These are phyloP conservation scores for Myotis yumanensis DNA, from an alignment of 2,113 vertebrate species.

Conservation along the genomic window DNA sequence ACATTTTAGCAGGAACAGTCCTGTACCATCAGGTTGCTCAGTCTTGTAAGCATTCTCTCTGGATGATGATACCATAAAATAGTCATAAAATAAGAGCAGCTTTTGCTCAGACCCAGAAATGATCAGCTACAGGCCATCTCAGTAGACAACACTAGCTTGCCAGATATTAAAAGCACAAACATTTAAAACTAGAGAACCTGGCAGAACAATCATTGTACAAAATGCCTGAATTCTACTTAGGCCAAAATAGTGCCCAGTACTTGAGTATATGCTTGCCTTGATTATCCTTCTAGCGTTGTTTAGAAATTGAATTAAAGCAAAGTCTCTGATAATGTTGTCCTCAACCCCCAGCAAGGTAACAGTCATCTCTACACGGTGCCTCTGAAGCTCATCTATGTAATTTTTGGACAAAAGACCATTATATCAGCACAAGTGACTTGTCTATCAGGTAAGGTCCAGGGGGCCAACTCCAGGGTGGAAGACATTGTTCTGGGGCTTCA, in stretches of 20 bases:
- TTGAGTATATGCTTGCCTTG: not conserved
- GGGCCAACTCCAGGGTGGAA: not conserved
- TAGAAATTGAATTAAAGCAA: slow-evolving; percentile 1
- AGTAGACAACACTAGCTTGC: not conserved
- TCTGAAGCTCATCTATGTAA: slow-evolving; percentile 63
- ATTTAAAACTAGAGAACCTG: not conserved
- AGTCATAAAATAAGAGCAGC: not conserved
- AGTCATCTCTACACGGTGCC: slow-evolving; percentile 70
- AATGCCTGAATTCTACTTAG: not conserved
- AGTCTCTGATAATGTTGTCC: not conserved
- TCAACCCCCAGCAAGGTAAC: slow-evolving; percentile 64
- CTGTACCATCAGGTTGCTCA: not conserved
- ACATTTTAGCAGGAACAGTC: not conserved
- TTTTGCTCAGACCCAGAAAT: not conserved
- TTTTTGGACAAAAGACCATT: not conserved
- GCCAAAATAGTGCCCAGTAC: not conserved
- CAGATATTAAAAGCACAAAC: not conserved
- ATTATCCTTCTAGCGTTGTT: not conserved
- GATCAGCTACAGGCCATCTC: not conserved
- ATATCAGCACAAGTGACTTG: slow-evolving; percentile 80
- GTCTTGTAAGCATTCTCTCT: not conserved
- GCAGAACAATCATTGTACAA: not conserved
- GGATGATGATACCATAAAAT: not conserved
- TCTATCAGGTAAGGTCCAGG: slow-evolving; percentile 74
- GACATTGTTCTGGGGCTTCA: not conserved